These are phyloP conservation scores for Mesaphorura yosii DNA, from an alignment of 1,140 invertebrate species.

Conservation along the genomic window DNA sequence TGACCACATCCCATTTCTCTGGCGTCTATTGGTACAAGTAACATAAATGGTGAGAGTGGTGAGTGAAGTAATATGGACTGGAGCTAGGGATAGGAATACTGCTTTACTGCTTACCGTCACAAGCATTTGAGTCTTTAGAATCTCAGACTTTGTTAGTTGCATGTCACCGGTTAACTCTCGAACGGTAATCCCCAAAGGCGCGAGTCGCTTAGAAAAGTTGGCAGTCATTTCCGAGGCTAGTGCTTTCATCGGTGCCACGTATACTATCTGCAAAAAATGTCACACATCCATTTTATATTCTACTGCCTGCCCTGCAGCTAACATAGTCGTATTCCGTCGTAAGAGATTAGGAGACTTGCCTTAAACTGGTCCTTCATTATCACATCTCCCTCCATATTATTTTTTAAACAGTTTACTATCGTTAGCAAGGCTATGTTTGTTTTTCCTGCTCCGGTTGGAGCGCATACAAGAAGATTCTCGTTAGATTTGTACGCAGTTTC, in stretches of 20 bases:
- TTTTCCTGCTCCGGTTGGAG: slow-evolving; percentile 92
- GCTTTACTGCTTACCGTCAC: too few species aligned
- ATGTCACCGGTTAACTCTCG: slow-evolving; percentile 96
- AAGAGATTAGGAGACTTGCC: slow-evolving; percentile 47
- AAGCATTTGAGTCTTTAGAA: slow-evolving; percentile 91
- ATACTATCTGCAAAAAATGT: slow-evolving; percentile 64
- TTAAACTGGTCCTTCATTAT: slow-evolving; percentile 90
- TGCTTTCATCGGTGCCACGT: slow-evolving; percentile 99
- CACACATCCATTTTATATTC: slow-evolving; percentile 1
- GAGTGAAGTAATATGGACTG: too few species aligned
- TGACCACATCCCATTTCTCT: slow-evolving; percentile 99
- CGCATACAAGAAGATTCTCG: slow-evolving; percentile 92
- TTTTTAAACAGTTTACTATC: slow-evolving; percentile 77
- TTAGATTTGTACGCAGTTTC: slow-evolving; percentile 75
- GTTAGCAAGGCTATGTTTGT: slow-evolving; percentile 95
- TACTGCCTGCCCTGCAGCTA: not conserved
- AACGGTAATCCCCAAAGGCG: slow-evolving; percentile 66
- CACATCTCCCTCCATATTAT: slow-evolving; percentile 63
- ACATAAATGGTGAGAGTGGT: too few species aligned
- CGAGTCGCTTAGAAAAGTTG: slow-evolving; percentile 76
- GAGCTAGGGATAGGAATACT: too few species aligned
- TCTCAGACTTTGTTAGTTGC: slow-evolving; percentile 90
- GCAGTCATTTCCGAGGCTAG: slow-evolving; percentile 94
- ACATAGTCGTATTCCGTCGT: slow-evolving; percentile 1
- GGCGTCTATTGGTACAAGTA: too few species aligned